These are phyloP conservation scores for Prionailurus bengalensis DNA, from an alignment of 2,113 vertebrate species.

Conservation along the genomic window DNA sequence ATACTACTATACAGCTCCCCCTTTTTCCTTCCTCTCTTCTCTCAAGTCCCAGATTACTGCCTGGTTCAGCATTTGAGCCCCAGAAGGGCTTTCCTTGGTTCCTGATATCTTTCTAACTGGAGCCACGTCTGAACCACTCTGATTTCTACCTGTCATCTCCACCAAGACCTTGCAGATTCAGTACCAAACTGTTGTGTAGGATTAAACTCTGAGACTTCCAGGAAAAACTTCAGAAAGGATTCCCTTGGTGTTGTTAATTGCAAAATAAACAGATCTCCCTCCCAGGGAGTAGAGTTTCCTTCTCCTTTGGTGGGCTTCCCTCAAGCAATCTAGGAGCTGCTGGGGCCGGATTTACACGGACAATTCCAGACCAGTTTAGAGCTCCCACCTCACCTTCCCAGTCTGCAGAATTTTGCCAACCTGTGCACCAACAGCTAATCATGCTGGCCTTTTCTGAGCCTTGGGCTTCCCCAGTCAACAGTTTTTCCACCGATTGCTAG, in stretches of 20 bases:
- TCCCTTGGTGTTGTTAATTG: conserved; percentile 54
- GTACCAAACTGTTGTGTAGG: not conserved
- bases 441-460: not conserved
- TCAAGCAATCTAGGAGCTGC: not conserved
- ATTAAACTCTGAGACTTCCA: conserved; percentile 63
- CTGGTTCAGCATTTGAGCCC: not conserved
- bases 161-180: conserved; percentile 36
- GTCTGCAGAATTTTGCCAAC: not conserved
- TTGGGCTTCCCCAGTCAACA: not conserved
- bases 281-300: conserved; percentile 10
- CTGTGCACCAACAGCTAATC: not conserved
- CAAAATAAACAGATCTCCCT: conserved; percentile 65
- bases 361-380: not conserved
- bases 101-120: not conserved
- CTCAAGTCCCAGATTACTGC: not conserved
- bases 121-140: conserved; percentile 12
- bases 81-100: not conserved
- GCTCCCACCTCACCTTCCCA: not conserved
- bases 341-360: not conserved
- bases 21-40: not conserved
- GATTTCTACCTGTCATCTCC: conserved; percentile 39
- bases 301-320: conserved; percentile 59
- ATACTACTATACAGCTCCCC: rapidly evolving
- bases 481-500: not conserved
- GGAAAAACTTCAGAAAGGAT: conserved; percentile 28